Percentiles rank a stretch among this genome's conserved stretches.
phyloP scores from a whole-genome alignment of 2,888 invertebrate genomes.

The Biston betularia region DNA sequence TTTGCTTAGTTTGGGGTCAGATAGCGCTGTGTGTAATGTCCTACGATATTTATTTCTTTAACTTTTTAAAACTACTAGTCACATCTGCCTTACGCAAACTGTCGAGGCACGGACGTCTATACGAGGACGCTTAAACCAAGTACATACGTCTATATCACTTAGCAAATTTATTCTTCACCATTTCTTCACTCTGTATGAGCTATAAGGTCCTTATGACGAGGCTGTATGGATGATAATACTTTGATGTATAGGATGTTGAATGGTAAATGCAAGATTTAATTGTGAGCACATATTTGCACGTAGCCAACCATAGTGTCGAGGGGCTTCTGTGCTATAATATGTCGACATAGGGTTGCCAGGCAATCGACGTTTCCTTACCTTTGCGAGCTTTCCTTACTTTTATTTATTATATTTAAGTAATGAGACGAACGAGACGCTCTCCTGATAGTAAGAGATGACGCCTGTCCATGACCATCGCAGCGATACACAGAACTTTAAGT shows the following conservation, averaged over 20 bases:
- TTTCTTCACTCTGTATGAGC: constrained; percentile 10
- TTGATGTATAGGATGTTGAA: constrained; percentile 28
- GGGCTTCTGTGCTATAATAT: constrained; percentile 44
- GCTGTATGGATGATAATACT: constrained; percentile 37
- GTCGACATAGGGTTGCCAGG: constrained; percentile 34
- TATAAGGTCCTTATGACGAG: constrained; percentile 25
- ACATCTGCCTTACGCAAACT: constrained; percentile 40
- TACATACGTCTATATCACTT: constrained; percentile 38
- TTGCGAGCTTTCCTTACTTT: neutral
- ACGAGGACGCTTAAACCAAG: constrained; percentile 42
- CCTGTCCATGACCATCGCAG: too few relatives aligned
- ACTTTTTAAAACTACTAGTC: constrained; percentile 26
- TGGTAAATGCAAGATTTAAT: constrained; percentile 32
- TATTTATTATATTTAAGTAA: too few relatives aligned
- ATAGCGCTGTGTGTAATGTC: too few relatives aligned
- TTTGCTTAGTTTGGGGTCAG: too few relatives aligned
- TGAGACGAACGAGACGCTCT: too few relatives aligned
- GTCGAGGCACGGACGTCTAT: constrained; percentile 33
- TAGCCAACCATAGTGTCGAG: constrained; percentile 43
- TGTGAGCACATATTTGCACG: constrained; percentile 47
- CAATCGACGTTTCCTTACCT: constrained; percentile 11
- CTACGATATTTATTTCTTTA: too few relatives aligned
- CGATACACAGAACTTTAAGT: too few relatives aligned
- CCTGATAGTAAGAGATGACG: too few relatives aligned
- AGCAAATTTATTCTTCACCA: constrained; percentile 28